These are phyloP conservation scores for Scaptomyza reducta DNA, from an alignment of 2,888 invertebrate species.

Conservation along the genomic window DNA sequence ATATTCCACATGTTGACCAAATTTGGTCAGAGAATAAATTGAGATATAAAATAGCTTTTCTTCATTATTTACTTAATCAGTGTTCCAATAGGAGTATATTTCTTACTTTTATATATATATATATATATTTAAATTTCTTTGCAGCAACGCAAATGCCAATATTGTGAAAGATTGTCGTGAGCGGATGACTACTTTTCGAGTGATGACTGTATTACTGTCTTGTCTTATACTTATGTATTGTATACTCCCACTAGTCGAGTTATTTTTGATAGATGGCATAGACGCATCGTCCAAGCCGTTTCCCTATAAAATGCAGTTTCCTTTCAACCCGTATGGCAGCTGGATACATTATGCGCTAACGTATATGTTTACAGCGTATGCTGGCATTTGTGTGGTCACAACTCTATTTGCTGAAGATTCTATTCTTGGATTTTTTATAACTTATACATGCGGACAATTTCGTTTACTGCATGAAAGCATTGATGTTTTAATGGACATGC, in stretches of 20 bases:
- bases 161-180: conserved; percentile 74
- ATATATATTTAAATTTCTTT: conserved; percentile 4
- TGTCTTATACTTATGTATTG: conserved; percentile 83
- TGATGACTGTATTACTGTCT: conserved; percentile 80
- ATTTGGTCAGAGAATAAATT: no score
- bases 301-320: conserved; percentile 84
- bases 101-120: neutral
- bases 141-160: conserved; percentile 59
- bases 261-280: conserved; percentile 54
- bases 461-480: conserved; percentile 79
- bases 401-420: conserved; percentile 84
- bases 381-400: conserved; percentile 83
- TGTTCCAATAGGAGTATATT: neutral
- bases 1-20: no score
- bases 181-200: conserved; percentile 77
- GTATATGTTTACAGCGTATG: conserved; percentile 82
- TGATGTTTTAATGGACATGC: conserved; percentile 50
- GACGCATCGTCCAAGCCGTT: conserved; percentile 76
- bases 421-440: conserved; percentile 83
- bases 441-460: conserved; percentile 83
- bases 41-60: no score
- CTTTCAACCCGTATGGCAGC: conserved; percentile 78
- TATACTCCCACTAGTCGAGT: conserved; percentile 78
- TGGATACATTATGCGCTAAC: conserved; percentile 77
- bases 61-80: neutral